These are phyloP conservation scores for Drosophila infuscata DNA, from an alignment of 2,888 invertebrate species.

Conservation along the genomic window DNA sequence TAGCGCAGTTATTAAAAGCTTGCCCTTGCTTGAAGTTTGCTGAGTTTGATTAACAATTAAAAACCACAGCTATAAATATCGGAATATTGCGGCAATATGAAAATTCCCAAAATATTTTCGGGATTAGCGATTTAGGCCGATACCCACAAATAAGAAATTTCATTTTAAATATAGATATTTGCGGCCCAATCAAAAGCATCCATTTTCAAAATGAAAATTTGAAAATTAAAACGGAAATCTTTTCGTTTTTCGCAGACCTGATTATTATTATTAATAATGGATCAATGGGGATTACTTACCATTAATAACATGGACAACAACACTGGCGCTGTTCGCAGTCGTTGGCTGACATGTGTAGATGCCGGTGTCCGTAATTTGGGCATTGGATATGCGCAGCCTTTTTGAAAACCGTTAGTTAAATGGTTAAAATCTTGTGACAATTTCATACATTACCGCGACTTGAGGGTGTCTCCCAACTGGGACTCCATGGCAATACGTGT, in stretches of 20 bases:
- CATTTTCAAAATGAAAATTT: neutral
- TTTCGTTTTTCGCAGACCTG: neutral
- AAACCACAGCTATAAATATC: neutral
- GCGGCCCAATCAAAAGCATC: neutral
- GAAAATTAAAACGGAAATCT: neutral
- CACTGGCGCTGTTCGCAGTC: slow-evolving; percentile 92
- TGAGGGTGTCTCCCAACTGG: slow-evolving; percentile 88
- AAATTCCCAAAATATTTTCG: neutral
- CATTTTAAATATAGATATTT: neutral
- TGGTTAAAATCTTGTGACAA: too few species aligned
- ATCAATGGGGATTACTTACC: slow-evolving; percentile 86
- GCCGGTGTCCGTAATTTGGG: slow-evolving; percentile 91
- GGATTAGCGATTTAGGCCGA: neutral
- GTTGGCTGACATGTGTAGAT: slow-evolving; percentile 96
- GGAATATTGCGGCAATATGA: too few species aligned
- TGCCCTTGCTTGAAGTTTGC: neutral
- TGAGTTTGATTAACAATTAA: neutral
- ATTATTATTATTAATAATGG: neutral
- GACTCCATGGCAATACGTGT: slow-evolving; percentile 84
- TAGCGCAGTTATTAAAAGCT: neutral
- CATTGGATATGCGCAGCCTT: slow-evolving; percentile 90
- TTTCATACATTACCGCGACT: slow-evolving; percentile 86
- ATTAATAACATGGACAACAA: slow-evolving; percentile 95
- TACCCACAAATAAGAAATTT: neutral
- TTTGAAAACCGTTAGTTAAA: neutral